Conservation (phyloP, 1,140 invertebrate species). For the Diabrotica undecimpunctata region DNA sequence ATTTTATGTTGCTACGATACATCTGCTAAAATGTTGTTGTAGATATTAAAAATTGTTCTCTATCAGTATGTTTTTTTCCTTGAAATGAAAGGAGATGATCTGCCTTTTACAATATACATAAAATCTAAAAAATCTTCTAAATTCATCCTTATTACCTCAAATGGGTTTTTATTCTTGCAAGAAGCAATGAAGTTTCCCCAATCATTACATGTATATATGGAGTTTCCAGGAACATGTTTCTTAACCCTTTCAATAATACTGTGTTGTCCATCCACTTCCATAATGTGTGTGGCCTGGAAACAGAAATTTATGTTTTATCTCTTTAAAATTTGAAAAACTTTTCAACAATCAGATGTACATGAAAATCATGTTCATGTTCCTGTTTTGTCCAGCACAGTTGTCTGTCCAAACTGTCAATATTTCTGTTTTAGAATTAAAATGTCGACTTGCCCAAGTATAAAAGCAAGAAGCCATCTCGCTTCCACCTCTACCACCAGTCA, state of each 20-base stretch:
- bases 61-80: slow-evolving; percentile 1
- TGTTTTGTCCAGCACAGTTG: slow-evolving; percentile 15
- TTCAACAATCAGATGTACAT: slow-evolving; percentile 12
- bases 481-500: not conserved
- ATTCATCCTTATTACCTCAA: not conserved
- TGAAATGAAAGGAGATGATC: not conserved
- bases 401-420: slow-evolving; percentile 17
- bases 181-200: slow-evolving; percentile 8
- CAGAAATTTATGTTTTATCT: slow-evolving; percentile 15
- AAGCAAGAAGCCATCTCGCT: slow-evolving; percentile 4
- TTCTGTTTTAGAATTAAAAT: not conserved
- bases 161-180: not conserved
- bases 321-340: not conserved
- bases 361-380: slow-evolving; percentile 18
- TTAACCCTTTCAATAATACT: slow-evolving; percentile 13
- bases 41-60: slow-evolving; percentile 8
- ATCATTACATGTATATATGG: slow-evolving; percentile 13
- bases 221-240: slow-evolving; percentile 8
- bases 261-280: slow-evolving; percentile 13
- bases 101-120: not conserved
- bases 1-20: no score
- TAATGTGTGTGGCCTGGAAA: slow-evolving; percentile 14
- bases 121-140: slow-evolving; percentile 8
- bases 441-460: slow-evolving; percentile 6
- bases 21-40: not conserved